Evolutionary conservation across 1,140 invertebrate species (phyloP), one percentile per base, ranked within the genome.

Genomic region (Papilio helenus): DNA sequence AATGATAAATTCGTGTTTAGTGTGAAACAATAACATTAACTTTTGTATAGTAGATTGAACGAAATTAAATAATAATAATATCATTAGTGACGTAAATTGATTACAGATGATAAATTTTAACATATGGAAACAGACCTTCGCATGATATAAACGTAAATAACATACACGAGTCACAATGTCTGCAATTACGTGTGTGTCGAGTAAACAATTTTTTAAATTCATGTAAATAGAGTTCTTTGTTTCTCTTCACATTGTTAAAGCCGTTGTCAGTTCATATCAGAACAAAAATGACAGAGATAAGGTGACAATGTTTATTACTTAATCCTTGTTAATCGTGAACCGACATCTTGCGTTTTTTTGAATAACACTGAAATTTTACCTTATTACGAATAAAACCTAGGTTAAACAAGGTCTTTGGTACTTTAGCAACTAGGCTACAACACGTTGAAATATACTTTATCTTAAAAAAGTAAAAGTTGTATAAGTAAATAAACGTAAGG

Each of bases 271-370:
- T 72, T 79, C 44, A 42, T 79, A 73, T 55, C n/a, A 58, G 34
- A 73, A 72, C 72, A 55, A 55, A 72, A 46, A 51, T 26, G 61
- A 74, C 44, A 80, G 26, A 34, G 73, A 80, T 68, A 68, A 80
- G 18, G 23, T 39, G 10, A 55, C 34, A 58, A 49, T 79, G 72
- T 77, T 82, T 79, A 80, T 82, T 82, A 80, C 77, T 82, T 82
- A 79, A 82, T 82, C 79, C 78, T 34, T 71, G 26, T 61, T 29
- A 76, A 72, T 23, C 9, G 16, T 10, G 20, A 49, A 49, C 44
- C 44, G 44, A 74, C 51, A 23, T 23, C 34, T 39, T 39, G 7
- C 34, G 34, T 14, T n/a, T 34, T 20, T 39, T 46, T 20, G 23
- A 44, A 23, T 73, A n/a, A 12, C 12, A 26, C 12, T 46, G 8